These are phyloP conservation scores for Pseudopodoces humilis DNA, from an alignment of 2,113 vertebrate species.

Conservation along the genomic window DNA sequence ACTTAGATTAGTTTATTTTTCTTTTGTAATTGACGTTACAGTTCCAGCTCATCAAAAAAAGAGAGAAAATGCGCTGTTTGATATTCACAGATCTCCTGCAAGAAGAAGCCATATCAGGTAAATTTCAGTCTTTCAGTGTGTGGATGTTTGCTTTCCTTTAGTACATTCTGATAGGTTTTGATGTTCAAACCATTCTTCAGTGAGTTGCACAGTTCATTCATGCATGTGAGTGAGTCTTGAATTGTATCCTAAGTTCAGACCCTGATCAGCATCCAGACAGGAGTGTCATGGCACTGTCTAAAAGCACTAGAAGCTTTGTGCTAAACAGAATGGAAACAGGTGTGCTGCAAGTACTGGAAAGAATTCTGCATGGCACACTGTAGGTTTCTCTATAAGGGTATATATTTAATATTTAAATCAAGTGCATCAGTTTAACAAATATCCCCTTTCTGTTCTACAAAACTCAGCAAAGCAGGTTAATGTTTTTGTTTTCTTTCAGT, in stretches of 20 bases:
- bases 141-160: background rate
- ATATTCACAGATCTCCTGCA: constrained; percentile 96
- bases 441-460: background rate
- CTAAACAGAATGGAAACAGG: background rate
- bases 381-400: background rate
- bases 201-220: background rate
- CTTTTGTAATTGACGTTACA: constrained; percentile 46
- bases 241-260: background rate
- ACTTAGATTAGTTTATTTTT: background rate
- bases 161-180: background rate
- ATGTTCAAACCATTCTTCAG: background rate
- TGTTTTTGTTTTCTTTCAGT: background rate
- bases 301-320: background rate
- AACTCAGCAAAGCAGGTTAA: background rate
- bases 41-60: constrained; percentile 97
- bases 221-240: accelerated
- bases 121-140: background rate
- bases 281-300: background rate
- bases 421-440: background rate
- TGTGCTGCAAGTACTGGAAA: background rate
- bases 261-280: background rate
- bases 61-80: constrained; percentile 92
- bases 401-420: background rate
- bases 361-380: background rate
- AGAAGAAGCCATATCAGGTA: constrained; percentile 99